Evolutionary conservation across 1,140 invertebrate species (phyloP), one percentile per base, ranked within the genome.

Genomic region (Colletes latitarsis): DNA sequence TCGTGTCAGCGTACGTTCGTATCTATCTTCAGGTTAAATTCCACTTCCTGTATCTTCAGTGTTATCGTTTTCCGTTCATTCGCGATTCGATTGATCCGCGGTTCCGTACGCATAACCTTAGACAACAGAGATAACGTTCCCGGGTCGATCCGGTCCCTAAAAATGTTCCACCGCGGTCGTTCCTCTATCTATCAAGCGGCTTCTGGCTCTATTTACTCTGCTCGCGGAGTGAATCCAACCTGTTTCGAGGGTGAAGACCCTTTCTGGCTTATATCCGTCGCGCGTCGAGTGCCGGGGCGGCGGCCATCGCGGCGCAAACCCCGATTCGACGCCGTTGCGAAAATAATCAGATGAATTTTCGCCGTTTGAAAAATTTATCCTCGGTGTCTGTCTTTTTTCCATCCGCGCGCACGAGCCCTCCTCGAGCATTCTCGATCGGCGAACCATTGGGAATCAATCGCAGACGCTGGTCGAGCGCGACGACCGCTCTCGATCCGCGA

Each of bases 231-330:
- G 39, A 39, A 21, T n/a, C 76, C 55, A 15, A 14, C 49, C 52
- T 19, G 46, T 62, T 77, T 52, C 77, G 58, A 60, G 67, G 64
- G 63, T 67, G 46, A 70, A 62, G 53, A 73, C 66, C 73, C 67
- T 69, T 80, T 78, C 76, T 84, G 82, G 52, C 68, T 46, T 72
- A 81, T 81, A 53, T 85, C 77, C 74, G 62, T 76, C 77, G 69
- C 41, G 67, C 58, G 43, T 53, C 41, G 64, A 39, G 41, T n/a
- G 53, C 63, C 55, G 58, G 46, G 43, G 43, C 43, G 43, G 43
- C 19, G 66, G 39, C 55, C 73, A 66, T 67, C 69, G 58, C 30
- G 60, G 46, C 30, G 5, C 14, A 30, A 72, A 53, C 6, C 62
- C 62, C 52, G 19, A 12, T 62, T 77, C 67, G 30, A 71, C 67